phyloP scores from a whole-genome alignment of 2,888 invertebrate species.

The Mechanitis mazaeus region DNA sequence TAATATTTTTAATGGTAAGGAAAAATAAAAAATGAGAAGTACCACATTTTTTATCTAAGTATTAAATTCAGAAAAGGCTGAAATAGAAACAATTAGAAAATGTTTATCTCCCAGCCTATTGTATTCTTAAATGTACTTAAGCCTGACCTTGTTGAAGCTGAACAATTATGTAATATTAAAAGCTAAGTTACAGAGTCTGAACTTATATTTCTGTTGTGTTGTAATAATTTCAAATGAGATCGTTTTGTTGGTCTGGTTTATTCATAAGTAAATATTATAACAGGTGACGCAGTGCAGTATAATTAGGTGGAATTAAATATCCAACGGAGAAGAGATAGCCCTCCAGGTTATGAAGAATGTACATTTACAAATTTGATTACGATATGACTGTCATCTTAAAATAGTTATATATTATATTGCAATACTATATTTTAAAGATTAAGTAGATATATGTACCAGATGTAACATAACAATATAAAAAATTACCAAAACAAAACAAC shows the following conservation, averaged over 20 bases:
- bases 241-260: neutral
- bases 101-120: constrained; percentile 1
- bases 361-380: too few species aligned
- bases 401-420: too few species aligned
- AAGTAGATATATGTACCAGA: too few species aligned
- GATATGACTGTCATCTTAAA: too few species aligned
- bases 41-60: neutral
- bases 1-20: neutral
- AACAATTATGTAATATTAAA: constrained; percentile 4
- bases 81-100: neutral
- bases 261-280: constrained; percentile 12
- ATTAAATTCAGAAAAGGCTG: neutral
- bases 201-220: neutral
- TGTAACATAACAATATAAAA: too few species aligned
- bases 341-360: neutral
- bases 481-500: too few species aligned
- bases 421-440: too few species aligned
- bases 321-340: neutral
- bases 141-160: neutral
- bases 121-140: constrained; percentile 2
- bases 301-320: constrained; percentile 4
- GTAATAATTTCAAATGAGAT: neutral
- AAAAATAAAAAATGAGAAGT: neutral
- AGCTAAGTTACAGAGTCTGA: neutral
- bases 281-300: constrained; percentile 14